A percentile compares a stretch with the other conserved stretches of the same genome.
These are phyloP conservation scores for Muraenolepis orangiensis DNA, from an alignment of 2,797 vertebrate genomes.

Conservation along the genomic window DNA sequence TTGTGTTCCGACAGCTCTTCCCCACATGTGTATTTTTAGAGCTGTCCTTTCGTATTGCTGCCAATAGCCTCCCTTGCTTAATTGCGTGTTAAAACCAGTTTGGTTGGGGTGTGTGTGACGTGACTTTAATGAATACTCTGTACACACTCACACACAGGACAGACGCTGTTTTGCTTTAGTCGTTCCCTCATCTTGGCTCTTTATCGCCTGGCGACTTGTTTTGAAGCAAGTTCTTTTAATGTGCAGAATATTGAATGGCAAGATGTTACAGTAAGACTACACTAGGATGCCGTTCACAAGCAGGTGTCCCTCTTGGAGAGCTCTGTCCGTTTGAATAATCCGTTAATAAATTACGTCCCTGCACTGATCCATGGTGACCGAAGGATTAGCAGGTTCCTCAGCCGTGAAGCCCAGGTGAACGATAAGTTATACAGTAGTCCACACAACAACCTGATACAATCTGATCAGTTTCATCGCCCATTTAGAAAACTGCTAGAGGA, in stretches of 20 bases:
- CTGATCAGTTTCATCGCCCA: background rate
- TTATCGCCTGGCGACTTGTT: background rate
- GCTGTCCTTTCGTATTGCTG: background rate
- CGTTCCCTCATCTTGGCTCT: background rate
- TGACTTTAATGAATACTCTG: conserved; percentile 27
- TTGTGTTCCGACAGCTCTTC: background rate
- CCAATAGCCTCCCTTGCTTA: background rate
- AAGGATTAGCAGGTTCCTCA: background rate
- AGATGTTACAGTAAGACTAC: too few species aligned
- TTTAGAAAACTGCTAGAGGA: background rate
- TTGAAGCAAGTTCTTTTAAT: background rate
- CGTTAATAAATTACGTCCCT: background rate
- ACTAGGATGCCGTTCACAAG: background rate
- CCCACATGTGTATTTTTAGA: background rate
- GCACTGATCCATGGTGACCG: background rate
- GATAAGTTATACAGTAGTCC: background rate
- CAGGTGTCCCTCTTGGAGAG: too few species aligned
- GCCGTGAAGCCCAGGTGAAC: background rate
- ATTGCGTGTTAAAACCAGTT: conserved; percentile 18
- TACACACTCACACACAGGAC: background rate
- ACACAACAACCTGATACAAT: background rate
- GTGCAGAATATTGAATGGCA: background rate
- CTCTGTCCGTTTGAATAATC: too few species aligned
- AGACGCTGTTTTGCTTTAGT: background rate
- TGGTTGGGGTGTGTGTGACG: conserved; percentile 33